Evolutionary conservation across 1,140 invertebrate genomes (phyloP), one percentile per base, ranked within the genome.

Genomic region (Steinernema feltiae): DNA sequence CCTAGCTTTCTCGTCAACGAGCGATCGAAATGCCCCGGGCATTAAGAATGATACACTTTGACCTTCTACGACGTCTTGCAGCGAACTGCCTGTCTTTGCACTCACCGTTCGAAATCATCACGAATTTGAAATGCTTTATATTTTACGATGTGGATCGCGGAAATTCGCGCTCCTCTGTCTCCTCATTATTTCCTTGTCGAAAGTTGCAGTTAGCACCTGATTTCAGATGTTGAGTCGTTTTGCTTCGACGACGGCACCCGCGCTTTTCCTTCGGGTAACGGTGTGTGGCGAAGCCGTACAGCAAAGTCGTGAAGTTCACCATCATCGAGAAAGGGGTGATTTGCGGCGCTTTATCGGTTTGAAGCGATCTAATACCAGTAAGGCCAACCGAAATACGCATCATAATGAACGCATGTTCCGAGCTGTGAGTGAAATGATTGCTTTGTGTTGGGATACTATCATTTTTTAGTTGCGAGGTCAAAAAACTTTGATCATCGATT

Each of bases 331-430:
- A 71, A 48, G 79, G 1, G 75, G 74, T 18, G 79, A 84, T 73
- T 63, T 83, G 21, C 70, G 80, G 35, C 75, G 76, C 27, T 85
- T 83, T 53, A 70, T 84, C 3, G 84, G 84, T n/a, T 41, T 81
- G 24, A 32, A 71, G n/a, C 72, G 84, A 24, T 81, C 79, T 12
- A 85, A 85, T 69, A 69, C 77, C 46, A 41, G 70, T 29, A 78
- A 79, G 74, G 83, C 85, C 0, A 86, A 85, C 74, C 41, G 84
- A 75, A 83, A 85, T 73, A 85, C 84, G 0, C 85, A 85, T 53
- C 30, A 80, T 17, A 86, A 85, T 73, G 84, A 86, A 48, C 74
- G 74, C 27, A 53, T 78, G 72, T 83, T 82, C 53, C 35, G 82
- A 53, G 72, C 31, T 73, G 83, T 84, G 21, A 73, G 80, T 78